Evolutionary conservation across 30 jellyfish, hydroid and myxozoan genomes (phyloP), one percentile per base, ranked within the genome.

Genomic region (Mastigias papua): DNA sequence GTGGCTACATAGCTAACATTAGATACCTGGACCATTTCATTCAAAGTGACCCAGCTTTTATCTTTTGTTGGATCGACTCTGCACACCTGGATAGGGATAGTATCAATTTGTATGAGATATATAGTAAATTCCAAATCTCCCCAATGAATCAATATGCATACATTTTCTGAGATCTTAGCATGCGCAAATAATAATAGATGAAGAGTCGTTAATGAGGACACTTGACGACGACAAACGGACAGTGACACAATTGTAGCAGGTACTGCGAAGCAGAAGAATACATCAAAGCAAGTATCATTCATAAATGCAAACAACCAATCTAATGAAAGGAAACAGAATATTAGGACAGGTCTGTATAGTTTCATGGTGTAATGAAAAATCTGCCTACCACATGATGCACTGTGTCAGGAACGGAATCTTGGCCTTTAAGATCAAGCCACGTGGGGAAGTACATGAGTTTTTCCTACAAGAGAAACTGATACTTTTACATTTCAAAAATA

Each of bases 341-440:
- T n/a, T n/a, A n/a, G n/a, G n/a, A n/a, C n/a, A n/a, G n/a, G n/a
- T n/a, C n/a, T n/a, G n/a, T n/a, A n/a, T n/a, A n/a, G n/a, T n/a
- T n/a, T n/a, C n/a, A n/a, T n/a, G n/a, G n/a, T n/a, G n/a, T n/a
- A n/a, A n/a, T n/a, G n/a, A n/a, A n/a, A 37, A 37, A 37, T 51
- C 67, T 51, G 27, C 96, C 3, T 60, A 95, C 99, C 65, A 88
- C 98, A 64, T 95, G 99, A 58, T 95, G 99, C n/a, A 95, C 98
- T 17, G 99, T 95, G 50, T 95, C 99, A 22, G 99, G 98, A 11
- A 95, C 99, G 13, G 98, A 79, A 73, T 95, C 99, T 48, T 86
- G 98, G 23, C 99, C 99, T 76, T 95, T 95, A 69, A 95, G 77
- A 87, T 95, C 99, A 57, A 95, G 87, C 99, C 99, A 95, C 28